phyloP scores from a whole-genome alignment of 2,797 vertebrate species.

The Acipenser transmontanus region DNA sequence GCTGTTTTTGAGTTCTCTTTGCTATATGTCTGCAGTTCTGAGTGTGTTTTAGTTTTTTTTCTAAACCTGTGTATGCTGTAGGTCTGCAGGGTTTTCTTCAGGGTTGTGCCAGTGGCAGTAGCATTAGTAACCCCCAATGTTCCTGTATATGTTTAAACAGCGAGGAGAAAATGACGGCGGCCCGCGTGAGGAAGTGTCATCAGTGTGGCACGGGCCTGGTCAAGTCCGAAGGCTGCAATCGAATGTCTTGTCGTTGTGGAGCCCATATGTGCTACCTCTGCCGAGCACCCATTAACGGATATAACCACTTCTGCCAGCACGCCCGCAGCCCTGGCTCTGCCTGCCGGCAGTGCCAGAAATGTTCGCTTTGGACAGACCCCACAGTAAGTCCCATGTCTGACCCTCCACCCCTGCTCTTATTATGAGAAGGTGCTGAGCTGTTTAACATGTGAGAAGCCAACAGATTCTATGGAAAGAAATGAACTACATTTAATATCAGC shows the following conservation, averaged over 20 bases:
- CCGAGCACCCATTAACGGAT: slow-evolving; percentile 82
- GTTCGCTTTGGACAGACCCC: slow-evolving; percentile 93
- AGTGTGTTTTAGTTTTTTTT: too few relatives aligned
- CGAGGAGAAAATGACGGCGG: slow-evolving; percentile 93
- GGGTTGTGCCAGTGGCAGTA: too few relatives aligned
- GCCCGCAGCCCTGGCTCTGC: slow-evolving; percentile 85
- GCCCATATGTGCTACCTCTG: slow-evolving; percentile 98
- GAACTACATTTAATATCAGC: too few relatives aligned
- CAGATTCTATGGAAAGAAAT: too few relatives aligned
- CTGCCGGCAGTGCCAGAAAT: slow-evolving; percentile 85
- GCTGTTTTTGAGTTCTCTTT: too few relatives aligned
- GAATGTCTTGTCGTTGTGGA: slow-evolving; percentile 92
- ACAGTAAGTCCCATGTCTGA: slow-evolving; percentile 59
- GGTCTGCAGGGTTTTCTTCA: too few relatives aligned
- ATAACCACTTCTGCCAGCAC: slow-evolving; percentile 97
- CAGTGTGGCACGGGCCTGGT: slow-evolving; percentile 84
- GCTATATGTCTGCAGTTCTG: too few relatives aligned
- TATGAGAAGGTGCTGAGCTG: too few relatives aligned
- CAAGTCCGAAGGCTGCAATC: slow-evolving; percentile 93
- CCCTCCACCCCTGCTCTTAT: too few relatives aligned
- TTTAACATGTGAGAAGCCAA: too few relatives aligned
- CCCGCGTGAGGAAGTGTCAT: slow-evolving; percentile 86
- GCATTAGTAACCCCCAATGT: too few relatives aligned
- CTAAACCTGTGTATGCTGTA: too few relatives aligned
- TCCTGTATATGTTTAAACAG: slow-evolving; percentile 35